Evolutionary conservation across 64 coral and sea anemone genomes (phyloP), one percentile per base, ranked within the genome.

Genomic region (Orbicella faveolata): DNA sequence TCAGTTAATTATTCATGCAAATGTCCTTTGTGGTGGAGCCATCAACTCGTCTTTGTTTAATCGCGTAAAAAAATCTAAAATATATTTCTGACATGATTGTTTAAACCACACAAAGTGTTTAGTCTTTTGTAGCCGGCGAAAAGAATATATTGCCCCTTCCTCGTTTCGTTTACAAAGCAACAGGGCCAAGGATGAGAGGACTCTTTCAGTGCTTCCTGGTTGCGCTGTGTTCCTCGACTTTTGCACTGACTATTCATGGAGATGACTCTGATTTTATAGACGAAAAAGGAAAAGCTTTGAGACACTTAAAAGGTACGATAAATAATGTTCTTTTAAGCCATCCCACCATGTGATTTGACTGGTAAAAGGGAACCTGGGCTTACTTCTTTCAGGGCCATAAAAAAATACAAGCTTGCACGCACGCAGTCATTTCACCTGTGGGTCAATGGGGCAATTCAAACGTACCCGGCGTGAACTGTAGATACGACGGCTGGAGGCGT

Each of bases 201-300:
- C 4, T 17, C 20, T 16, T 85, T 73, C 41, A 41, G 21, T 25
- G 36, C n/a, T 52, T 85, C 37, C 44, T 85, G 67, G 36, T 85
- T 39, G 82, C n/a, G 37, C 44, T 85, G 21, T 83, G 19, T 41
- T 85, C 11, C 51, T 72, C 11, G 30, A 85, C 23, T 15, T 85
- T 85, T 52, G 63, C 39, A 12, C 30, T 53, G 1, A 52, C 37
- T 52, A 37, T 23, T 72, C 61, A 23, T 12, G 64, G 12, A 13
- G 82, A 85, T 69, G 82, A 85, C 82, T 26, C 61, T 85, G 82
- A 85, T 33, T 85, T 85, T 52, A 73, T 55, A 25, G 82, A 85
- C 21, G 82, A 85, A 16, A 85, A 52, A 41, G 82, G 82, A 11
- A 85, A 73, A 85, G 82, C 82, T 9, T 52, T 85, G 36, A 73